Evolutionary conservation across 2,888 invertebrate genomes (phyloP).

Genomic region (Philhelius pedissequus): DNA sequence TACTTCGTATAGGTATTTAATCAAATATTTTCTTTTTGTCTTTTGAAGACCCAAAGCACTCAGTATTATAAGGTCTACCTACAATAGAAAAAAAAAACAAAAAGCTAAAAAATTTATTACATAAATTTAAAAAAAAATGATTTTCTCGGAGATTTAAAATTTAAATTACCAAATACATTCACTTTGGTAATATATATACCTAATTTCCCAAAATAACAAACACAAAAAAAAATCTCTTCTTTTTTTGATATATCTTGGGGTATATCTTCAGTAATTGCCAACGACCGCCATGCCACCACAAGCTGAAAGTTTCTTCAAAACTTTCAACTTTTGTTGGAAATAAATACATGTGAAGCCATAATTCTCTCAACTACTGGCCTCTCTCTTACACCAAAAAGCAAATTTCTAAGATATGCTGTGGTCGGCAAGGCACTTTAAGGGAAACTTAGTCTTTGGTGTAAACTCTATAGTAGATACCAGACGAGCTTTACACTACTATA

Average conservation of each 20-base stretch:
- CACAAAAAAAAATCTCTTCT: not conserved
- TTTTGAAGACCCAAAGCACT: too few relatives aligned
- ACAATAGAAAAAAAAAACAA: not conserved
- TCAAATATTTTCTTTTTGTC: too few relatives aligned
- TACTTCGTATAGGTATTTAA: too few relatives aligned
- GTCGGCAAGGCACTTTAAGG: conserved; percentile 51
- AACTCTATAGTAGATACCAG: not conserved
- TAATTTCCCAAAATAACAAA: not conserved
- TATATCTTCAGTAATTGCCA: conserved; percentile 56
- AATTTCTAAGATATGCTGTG: conserved; percentile 41
- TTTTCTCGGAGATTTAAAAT: too few relatives aligned
- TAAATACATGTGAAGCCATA: conserved; percentile 65
- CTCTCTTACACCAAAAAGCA: conserved; percentile 29
- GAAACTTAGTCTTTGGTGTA: conserved; percentile 39
- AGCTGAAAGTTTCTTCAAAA: conserved; percentile 51
- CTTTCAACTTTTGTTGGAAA: conserved; percentile 60
- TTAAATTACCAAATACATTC: not conserved
- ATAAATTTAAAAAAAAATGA: too few relatives aligned
- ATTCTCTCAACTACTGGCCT: conserved; percentile 45
- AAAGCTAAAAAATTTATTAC: too few relatives aligned
- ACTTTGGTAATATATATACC: not conserved
- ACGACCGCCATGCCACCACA: not conserved
- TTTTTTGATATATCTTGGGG: not conserved
- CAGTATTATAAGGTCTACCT: too few relatives aligned
- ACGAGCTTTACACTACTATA: accelerated